Evolutionary conservation across 2,797 vertebrate genomes (phyloP).

Genomic region (Chlorospingus semifuscus): DNA sequence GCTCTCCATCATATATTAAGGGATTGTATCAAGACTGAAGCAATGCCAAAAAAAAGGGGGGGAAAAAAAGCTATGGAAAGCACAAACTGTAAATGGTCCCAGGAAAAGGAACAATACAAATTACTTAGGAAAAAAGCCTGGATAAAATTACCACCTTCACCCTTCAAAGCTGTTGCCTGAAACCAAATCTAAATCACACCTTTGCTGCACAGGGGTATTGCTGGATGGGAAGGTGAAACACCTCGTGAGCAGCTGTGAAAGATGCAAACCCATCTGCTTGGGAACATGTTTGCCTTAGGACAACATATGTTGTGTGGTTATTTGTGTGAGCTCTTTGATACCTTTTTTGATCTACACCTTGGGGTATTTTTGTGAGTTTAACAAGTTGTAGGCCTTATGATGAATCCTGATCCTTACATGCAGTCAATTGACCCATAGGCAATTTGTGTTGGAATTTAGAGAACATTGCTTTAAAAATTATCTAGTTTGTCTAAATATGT

Average conservation of each 20-base stretch:
- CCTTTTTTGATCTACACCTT: neutral
- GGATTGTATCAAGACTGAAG: neutral
- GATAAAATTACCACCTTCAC: conserved; percentile 25
- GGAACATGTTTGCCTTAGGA: conserved; percentile 14
- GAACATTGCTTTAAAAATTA: neutral
- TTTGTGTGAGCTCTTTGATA: neutral
- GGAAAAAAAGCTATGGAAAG: neutral
- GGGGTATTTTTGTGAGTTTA: neutral
- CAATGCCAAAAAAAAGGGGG: neutral
- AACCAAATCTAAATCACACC: conserved; percentile 15
- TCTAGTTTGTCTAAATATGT: neutral
- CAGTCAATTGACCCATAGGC: neutral
- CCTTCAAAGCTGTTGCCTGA: conserved; percentile 29
- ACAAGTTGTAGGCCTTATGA: neutral
- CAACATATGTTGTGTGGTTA: neutral
- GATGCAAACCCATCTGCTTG: conserved; percentile 8
- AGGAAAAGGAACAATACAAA: conserved; percentile 5
- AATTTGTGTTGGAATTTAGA: neutral
- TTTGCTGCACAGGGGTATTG: neutral
- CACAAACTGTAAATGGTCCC: neutral
- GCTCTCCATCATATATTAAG: neutral
- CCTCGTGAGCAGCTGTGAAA: neutral
- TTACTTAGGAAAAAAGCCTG: neutral
- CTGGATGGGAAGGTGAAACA: neutral
- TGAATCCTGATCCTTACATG: neutral